Base-by-base conservation (phyloP, 64 coral and sea anemone species). In the Astreopora myriophthalma region DNA sequence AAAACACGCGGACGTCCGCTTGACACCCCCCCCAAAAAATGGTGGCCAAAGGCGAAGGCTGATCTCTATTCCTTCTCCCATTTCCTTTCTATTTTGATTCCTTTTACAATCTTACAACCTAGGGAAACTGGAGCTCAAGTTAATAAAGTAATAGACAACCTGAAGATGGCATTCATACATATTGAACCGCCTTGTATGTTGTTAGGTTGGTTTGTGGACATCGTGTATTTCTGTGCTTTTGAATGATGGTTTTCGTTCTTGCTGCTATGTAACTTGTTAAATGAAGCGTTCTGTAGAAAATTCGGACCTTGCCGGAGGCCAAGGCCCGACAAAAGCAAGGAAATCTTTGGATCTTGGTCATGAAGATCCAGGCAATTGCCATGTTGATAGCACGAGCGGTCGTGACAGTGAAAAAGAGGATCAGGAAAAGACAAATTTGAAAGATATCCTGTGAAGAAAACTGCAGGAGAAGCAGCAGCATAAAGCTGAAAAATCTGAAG, bases 71-170 rank as follows among this genome's bases (percentile, higher is more conserved):
- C 71, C 71, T 74, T 74, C 29, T 40, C 31, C 71, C 71, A 5
- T 40, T 74, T 74, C 71, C 71, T 74, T 74, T 74, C 32, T 74
- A 74, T 74, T 31, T 39, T 74, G 35, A 38, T 4, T 74, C 71
- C 71, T 57, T 12, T 74, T 34, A 3, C 32, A n/a, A n/a, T 7
- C 17, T 74, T 74, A 74, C 16, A 34, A 40, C 71, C 35, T 3
- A 74, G 71, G 71, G 34, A 74, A 74, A 39, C 34, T 40, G 35
- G 34, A 35, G 35, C 35, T 34, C 22, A 40, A 11, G 2, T 74
- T 20, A 40, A 39, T 40, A n/a, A 40, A 33, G 35, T 74, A 74
- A 74, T 38, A 74, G 10, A 19, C 16, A 31, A 74, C 14, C 14
- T 14, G 16, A 39, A 40, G 27, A 16, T 19, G 5, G n/a, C 19